Conservation (phyloP, 2,113 vertebrate genomes). For the Saiga tatarica region DNA sequence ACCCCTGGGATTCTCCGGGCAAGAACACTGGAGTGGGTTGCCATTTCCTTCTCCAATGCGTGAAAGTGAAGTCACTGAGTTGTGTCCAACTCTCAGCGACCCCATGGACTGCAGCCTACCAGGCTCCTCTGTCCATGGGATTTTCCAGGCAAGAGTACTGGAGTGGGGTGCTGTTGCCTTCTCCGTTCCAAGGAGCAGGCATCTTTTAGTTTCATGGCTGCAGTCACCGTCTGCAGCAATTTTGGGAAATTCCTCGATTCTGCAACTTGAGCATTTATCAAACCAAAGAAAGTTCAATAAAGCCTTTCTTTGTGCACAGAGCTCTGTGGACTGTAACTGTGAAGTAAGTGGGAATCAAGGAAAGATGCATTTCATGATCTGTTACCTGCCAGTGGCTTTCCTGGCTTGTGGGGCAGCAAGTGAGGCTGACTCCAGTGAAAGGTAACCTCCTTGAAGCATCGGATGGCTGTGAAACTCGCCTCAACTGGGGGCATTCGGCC, state of each 20-base stretch:
- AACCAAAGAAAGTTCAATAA: not conserved
- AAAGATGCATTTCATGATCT: accelerated
- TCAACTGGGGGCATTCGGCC: accelerated
- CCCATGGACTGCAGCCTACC: no score
- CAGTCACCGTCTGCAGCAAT: not conserved
- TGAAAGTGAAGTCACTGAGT: no score
- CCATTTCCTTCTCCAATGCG: no score
- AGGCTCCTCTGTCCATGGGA: no score
- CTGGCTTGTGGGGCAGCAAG: not conserved
- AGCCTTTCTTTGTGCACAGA: accelerated
- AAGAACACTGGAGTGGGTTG: no score
- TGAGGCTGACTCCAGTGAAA: not conserved
- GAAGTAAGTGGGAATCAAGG: not conserved
- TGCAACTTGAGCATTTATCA: not conserved
- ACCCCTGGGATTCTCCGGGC: no score
- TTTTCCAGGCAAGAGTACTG: no score
- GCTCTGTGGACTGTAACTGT: accelerated
- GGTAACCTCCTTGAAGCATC: not conserved
- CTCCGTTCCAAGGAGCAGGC: not conserved
- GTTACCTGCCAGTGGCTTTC: not conserved
- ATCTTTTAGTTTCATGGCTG: not conserved
- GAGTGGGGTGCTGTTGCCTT: no score
- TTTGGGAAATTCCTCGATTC: not conserved
- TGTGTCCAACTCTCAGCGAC: no score
- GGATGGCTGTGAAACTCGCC: not conserved